A percentile compares a stretch with the other conserved stretches of the same genome.
Conservation (phyloP, 64 coral and sea anemone species). For the Astreopora myriophthalma region DNA sequence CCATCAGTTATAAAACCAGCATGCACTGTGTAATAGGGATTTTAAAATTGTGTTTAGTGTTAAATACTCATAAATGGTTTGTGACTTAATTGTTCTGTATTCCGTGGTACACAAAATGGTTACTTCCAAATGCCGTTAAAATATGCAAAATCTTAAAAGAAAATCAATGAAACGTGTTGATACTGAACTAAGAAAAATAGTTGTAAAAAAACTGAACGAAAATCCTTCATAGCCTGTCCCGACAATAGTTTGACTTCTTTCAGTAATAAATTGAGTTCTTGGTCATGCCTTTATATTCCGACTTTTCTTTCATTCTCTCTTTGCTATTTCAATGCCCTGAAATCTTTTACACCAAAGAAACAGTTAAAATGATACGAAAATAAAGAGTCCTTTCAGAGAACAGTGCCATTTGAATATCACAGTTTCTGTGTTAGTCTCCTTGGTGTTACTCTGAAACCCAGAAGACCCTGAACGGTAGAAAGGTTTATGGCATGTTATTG, state of each 20-base stretch:
- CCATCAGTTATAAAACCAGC: slow-evolving; percentile 55
- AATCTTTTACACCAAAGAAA: not conserved
- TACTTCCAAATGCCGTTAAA: slow-evolving; percentile 39
- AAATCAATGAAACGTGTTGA: slow-evolving; percentile 29
- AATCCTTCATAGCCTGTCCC: not conserved
- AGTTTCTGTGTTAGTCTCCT: not conserved
- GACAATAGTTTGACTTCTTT: not conserved
- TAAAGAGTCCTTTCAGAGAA: slow-evolving; percentile 24
- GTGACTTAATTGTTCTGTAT: not conserved
- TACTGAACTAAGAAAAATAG: slow-evolving; percentile 55
- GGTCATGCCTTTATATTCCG: not conserved
- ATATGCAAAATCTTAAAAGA: slow-evolving; percentile 58
- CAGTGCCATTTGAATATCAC: not conserved
- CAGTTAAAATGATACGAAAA: slow-evolving; percentile 39
- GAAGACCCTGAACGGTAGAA: no score
- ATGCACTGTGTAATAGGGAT: slow-evolving; percentile 29
- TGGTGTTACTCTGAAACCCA: no score
- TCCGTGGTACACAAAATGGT: slow-evolving; percentile 26
- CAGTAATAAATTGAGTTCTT: not conserved
- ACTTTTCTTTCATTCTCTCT: not conserved
- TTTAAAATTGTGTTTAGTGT: slow-evolving; percentile 33
- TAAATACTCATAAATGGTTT: slow-evolving; percentile 15
- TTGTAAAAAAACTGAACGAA: slow-evolving; percentile 52
- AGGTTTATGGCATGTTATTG: no score
- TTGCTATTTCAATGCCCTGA: not conserved